Evolutionary conservation across 1,140 invertebrate species (phyloP).

Genomic region (Caerostris extrusa): DNA sequence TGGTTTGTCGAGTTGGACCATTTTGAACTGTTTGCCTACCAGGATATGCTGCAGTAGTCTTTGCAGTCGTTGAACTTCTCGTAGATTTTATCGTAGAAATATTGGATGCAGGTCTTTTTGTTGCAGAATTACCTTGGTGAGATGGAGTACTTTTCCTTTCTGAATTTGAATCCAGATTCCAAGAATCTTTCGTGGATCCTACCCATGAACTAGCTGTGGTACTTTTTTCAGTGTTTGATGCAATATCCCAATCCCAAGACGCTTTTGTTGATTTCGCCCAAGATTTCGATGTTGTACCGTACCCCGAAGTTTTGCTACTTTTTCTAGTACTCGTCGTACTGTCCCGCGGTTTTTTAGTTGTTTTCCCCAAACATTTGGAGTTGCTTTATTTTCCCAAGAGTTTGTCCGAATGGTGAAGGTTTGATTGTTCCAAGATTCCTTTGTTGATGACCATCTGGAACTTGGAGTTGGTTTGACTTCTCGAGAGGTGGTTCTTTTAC

Average conservation of each 20-base stretch:
- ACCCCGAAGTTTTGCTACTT: neutral
- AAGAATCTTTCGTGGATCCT: neutral
- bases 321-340: neutral
- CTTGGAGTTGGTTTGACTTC: neutral
- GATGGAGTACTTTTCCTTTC: neutral
- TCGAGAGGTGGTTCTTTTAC: neutral
- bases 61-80: neutral
- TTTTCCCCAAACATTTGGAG: neutral
- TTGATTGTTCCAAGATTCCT: neutral
- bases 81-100: neutral
- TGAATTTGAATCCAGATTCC: neutral
- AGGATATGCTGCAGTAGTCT: conserved; percentile 15
- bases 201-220: neutral
- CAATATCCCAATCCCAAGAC: neutral
- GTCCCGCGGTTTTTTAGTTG: neutral
- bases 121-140: neutral
- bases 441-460: neutral
- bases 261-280: conserved; percentile 18
- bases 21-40: neutral
- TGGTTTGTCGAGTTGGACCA: neutral
- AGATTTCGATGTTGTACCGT: neutral
- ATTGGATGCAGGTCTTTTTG: neutral
- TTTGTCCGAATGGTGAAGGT: neutral
- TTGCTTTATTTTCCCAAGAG: neutral
- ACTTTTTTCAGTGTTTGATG: neutral